Base-by-base conservation (phyloP, 1,140 invertebrate species). In the Aphis gossypii region DNA sequence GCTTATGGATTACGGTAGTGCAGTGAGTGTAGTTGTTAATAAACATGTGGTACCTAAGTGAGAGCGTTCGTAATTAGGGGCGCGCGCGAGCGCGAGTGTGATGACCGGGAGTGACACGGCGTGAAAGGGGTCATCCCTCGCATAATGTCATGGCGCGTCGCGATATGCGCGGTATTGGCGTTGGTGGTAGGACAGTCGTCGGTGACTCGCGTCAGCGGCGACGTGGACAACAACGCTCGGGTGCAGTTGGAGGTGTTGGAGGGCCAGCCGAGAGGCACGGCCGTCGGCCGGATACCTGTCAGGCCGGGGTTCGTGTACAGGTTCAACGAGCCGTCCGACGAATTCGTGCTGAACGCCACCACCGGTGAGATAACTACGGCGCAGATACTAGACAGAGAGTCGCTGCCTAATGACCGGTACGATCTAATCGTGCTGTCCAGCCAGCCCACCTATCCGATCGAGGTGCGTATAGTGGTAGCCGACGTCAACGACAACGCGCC, bases 401-500 rank as follows among this genome's bases (percentile, higher is more conserved):
- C 96, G 9, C 95, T 98, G 89, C 94, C 95, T 44, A 97, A 96
- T 94, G 98, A 98, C 94, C 96, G 97, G 48, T 98, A 98, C 95
- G 98, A 98, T 94, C 96, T 99, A 91, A 98, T 99, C 35, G 97
- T 99, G 7, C 95, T 99, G 35, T 98, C 98, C 21, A 98, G 98
- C 95, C 98, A 98, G 95, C 98, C 98, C 7, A 99, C 98, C 0
- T 99, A 99, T 95, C 98, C 98, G 0, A 98, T 99, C 93, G 98
- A 99, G 95, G 98, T 99, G 23, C 96, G 98, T 94, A 98, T 99
- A 94, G 95, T 97, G 25, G 97, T 99, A 4, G 95, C 97, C 1
- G 98, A 99, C 95, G 96, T 98, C 38, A 99, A 99, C 95, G 98
- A 99, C 95, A 98, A 99, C 95, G 96, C 97, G 46, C 98, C 98